Evolutionary conservation across 1,140 invertebrate genomes (phyloP).

Genomic region (Pogonognathellus flavescens): DNA sequence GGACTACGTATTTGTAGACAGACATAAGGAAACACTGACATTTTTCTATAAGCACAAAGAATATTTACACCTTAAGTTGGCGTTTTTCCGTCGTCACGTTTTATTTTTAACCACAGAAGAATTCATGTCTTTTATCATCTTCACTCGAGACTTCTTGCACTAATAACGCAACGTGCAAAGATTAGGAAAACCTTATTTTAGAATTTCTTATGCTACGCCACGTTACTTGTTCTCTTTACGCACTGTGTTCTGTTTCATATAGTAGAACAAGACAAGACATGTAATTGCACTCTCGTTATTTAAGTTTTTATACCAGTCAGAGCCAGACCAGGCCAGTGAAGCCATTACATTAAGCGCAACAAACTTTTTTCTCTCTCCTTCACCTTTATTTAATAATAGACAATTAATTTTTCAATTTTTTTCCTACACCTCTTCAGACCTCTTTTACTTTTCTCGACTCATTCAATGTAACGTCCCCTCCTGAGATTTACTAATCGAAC

Average conservation of each 20-base stretch:
- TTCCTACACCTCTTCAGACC: neutral
- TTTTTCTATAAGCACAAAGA: conserved; percentile 14
- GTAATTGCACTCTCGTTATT: conserved; percentile 3
- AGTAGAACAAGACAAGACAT: neutral
- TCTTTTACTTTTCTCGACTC: neutral
- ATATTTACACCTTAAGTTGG: conserved; percentile 50
- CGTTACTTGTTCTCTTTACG: neutral
- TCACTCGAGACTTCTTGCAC: conserved; percentile 26
- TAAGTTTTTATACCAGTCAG: neutral
- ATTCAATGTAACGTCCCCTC: neutral
- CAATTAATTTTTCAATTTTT: conserved; percentile 30
- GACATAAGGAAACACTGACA: neutral
- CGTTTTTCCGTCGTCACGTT: conserved; percentile 27
- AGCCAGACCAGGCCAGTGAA: neutral
- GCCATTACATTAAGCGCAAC: neutral
- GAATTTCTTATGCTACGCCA: neutral
- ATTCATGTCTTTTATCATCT: conserved; percentile 41
- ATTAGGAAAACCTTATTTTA: conserved; percentile 45
- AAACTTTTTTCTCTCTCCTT: conserved; percentile 1
- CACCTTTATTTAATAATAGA: neutral
- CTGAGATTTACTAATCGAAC: neutral
- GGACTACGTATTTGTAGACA: too few relatives aligned
- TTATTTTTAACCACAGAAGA: conserved; percentile 47
- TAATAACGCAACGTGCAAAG: conserved; percentile 38
- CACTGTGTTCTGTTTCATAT: too few relatives aligned